phyloP scores from a whole-genome alignment of 2,888 invertebrate genomes.

The Dorcus parallelipipedus region DNA sequence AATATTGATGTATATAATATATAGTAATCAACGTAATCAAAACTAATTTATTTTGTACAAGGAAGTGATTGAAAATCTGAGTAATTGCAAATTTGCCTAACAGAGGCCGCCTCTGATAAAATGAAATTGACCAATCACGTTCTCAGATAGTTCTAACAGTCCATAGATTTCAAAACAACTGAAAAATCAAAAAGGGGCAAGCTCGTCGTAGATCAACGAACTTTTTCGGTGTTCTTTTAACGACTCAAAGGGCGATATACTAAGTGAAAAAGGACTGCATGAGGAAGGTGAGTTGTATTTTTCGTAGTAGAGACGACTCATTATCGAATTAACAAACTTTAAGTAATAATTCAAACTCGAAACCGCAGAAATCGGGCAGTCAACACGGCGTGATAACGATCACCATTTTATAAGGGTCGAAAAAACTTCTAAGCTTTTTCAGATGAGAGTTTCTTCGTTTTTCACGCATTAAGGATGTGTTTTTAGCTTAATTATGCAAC shows the following conservation, averaged over 20 bases:
- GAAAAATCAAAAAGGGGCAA: slow-evolving; percentile 34
- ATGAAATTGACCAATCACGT: slow-evolving; percentile 32
- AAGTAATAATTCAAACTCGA: neutral
- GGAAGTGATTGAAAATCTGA: no score
- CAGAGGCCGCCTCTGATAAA: slow-evolving; percentile 8
- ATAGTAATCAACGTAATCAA: no score
- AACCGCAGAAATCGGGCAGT: neutral
- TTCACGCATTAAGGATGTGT: no score
- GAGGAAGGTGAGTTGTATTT: no score
- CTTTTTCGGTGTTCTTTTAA: slow-evolving; percentile 9
- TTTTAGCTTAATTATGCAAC: no score
- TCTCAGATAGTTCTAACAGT: slow-evolving; percentile 28
- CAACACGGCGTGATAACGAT: slow-evolving; percentile 7
- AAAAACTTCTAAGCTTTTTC: neutral
- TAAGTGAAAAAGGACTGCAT: no score
- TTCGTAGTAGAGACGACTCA: no score
- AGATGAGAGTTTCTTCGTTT: no score
- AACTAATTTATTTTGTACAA: no score
- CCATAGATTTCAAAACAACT: slow-evolving; percentile 40
- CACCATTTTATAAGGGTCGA: slow-evolving; percentile 12
- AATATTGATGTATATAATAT: no score
- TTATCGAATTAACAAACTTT: slow-evolving; percentile 7
- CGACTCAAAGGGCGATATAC: neutral
- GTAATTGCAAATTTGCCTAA: neutral
- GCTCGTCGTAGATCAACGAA: slow-evolving; percentile 27